A percentile compares a stretch with the other conserved stretches of the same genome.
Evolutionary conservation across 2,888 invertebrate species (phyloP).

Genomic region (Polymixis lichenea): DNA sequence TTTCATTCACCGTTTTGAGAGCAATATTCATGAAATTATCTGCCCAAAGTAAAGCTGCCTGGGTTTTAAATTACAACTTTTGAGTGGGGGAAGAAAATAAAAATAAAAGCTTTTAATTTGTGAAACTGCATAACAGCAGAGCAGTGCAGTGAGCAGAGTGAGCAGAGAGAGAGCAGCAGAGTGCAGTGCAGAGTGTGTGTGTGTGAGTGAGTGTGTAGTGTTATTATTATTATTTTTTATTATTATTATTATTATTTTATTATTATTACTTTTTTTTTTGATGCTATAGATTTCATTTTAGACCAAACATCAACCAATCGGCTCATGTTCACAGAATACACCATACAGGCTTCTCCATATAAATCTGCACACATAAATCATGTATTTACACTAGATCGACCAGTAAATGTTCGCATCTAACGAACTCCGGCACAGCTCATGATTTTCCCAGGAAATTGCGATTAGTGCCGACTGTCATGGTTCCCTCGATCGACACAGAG

Average conservation of each 20-base stretch:
- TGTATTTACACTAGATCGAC: slow-evolving; percentile 6
- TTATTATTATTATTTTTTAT: no score
- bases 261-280: no score
- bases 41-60: no score
- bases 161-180: no score
- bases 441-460: slow-evolving; percentile 81
- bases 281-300: background rate
- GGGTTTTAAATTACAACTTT: no score
- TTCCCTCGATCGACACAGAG: slow-evolving; percentile 32
- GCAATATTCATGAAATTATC: no score
- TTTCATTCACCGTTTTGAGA: no score
- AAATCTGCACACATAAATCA: slow-evolving; percentile 31
- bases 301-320: background rate
- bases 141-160: no score
- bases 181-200: no score
- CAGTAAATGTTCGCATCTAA: slow-evolving; percentile 32
- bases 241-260: no score
- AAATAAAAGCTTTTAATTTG: background rate
- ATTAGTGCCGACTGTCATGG: slow-evolving; percentile 73
- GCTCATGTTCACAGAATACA: background rate
- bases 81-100: no score
- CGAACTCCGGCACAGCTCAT: slow-evolving; percentile 33
- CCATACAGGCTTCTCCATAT: background rate
- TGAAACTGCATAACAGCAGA: background rate
- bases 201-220: no score